Evolutionary conservation across 2,113 vertebrate genomes (phyloP).

Genomic region (Scomber japonicus): DNA sequence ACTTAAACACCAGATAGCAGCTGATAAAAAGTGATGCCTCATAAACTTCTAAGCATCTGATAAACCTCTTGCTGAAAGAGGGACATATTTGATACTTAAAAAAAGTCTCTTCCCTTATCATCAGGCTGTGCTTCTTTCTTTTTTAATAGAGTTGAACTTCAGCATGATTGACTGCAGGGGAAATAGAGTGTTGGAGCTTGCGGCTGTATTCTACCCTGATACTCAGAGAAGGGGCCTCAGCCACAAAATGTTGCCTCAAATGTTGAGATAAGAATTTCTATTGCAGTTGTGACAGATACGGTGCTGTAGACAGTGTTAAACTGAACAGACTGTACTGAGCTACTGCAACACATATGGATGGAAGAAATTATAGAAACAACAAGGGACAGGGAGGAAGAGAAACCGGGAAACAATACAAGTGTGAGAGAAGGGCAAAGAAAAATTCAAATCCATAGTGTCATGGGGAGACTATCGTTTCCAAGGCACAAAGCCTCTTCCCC

Average conservation of each 20-base stretch:
- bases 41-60: slow-evolving; percentile 67
- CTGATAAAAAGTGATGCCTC: slow-evolving; percentile 69
- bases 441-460: slow-evolving; percentile 19
- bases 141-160: slow-evolving; percentile 52
- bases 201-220: slow-evolving; percentile 26
- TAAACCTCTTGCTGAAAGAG: slow-evolving; percentile 33
- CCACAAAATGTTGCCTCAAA: slow-evolving; percentile 30
- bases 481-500: slow-evolving; percentile 8
- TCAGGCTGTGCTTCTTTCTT: slow-evolving; percentile 26
- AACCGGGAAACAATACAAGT: not conserved
- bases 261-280: slow-evolving; percentile 51
- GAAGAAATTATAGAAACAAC: not conserved
- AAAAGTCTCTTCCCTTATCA: slow-evolving; percentile 29
- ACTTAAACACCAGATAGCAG: slow-evolving; percentile 64
- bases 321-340: not conserved
- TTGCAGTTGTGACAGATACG: slow-evolving; percentile 43
- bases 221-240: slow-evolving; percentile 5
- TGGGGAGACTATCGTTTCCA: slow-evolving; percentile 1
- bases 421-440: slow-evolving; percentile 3
- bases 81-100: slow-evolving; percentile 39
- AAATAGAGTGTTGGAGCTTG: slow-evolving; percentile 37
- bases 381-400: not conserved
- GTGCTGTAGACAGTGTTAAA: not conserved
- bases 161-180: slow-evolving; percentile 56
- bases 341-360: not conserved